Percentiles rank a stretch among this genome's conserved stretches.
phyloP scores from a whole-genome alignment of 2,888 invertebrate genomes.

The Gryllus longicercus region DNA sequence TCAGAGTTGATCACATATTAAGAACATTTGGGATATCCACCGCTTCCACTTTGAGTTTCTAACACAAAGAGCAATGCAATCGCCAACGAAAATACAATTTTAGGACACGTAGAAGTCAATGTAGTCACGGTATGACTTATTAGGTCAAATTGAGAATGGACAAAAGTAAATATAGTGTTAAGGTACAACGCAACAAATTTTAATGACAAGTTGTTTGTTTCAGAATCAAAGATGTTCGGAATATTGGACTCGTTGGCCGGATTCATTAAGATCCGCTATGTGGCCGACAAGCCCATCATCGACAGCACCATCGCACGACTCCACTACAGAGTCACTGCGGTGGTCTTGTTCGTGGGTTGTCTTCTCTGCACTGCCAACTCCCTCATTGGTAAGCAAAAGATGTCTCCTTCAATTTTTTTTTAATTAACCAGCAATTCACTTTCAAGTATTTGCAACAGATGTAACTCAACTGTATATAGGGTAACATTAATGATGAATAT shows the following conservation, averaged over 20 bases:
- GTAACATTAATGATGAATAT: too few species aligned
- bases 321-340: conserved; percentile 83
- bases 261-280: conserved; percentile 83
- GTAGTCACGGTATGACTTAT: too few species aligned
- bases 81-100: too few species aligned
- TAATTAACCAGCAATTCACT: background rate
- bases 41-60: too few species aligned
- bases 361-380: conserved; percentile 86
- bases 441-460: too few species aligned
- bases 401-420: background rate
- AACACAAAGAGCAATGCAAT: too few species aligned
- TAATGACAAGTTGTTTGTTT: background rate
- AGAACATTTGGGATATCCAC: too few species aligned
- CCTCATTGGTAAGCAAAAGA: conserved; percentile 68
- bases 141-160: too few species aligned
- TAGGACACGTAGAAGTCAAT: too few species aligned
- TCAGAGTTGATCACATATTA: too few species aligned
- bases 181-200: background rate
- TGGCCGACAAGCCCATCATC: conserved; percentile 81
- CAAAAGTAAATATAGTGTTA: too few species aligned
- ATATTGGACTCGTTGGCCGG: conserved; percentile 84
- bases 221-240: conserved; percentile 66
- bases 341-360: conserved; percentile 78
- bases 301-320: conserved; percentile 86
- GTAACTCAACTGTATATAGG: too few species aligned